Conservation (phyloP, 2,888 invertebrate species). For the Nasonia oneida region DNA sequence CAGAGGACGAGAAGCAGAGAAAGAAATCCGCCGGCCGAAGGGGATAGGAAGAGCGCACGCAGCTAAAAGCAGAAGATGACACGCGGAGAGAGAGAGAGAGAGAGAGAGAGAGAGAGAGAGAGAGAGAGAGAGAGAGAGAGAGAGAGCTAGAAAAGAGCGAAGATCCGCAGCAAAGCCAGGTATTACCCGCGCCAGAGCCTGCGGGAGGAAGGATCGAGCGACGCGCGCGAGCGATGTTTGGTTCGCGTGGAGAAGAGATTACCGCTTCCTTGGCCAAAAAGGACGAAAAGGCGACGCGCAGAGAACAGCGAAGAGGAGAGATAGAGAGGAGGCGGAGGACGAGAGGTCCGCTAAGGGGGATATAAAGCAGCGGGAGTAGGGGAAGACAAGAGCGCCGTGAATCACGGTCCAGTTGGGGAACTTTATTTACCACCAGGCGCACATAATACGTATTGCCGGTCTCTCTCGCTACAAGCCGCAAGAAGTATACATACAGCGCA, state of each 20-base stretch:
- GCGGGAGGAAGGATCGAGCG: slow-evolving; percentile 19
- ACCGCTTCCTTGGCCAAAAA: slow-evolving; percentile 28
- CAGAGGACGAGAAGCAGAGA: slow-evolving; percentile 52
- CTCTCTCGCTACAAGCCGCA: neutral
- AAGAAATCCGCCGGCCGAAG: slow-evolving; percentile 37
- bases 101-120: slow-evolving; percentile 49
- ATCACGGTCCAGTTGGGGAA: slow-evolving; percentile 75
- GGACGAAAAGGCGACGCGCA: slow-evolving; percentile 35
- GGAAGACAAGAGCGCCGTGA: slow-evolving; percentile 72
- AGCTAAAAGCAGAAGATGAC: slow-evolving; percentile 43
- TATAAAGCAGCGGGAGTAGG: slow-evolving; percentile 54
- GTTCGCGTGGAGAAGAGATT: slow-evolving; percentile 35
- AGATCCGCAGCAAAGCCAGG: slow-evolving; percentile 44
- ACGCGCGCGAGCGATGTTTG: slow-evolving; percentile 20
- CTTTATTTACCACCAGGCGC: slow-evolving; percentile 45
- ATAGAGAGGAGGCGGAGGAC: slow-evolving; percentile 55
- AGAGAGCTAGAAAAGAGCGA: slow-evolving; percentile 32
- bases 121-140: slow-evolving; percentile 48
- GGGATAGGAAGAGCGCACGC: slow-evolving; percentile 54
- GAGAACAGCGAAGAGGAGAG: slow-evolving; percentile 62
- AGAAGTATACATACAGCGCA: slow-evolving; percentile 42
- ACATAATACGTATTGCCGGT: slow-evolving; percentile 15
- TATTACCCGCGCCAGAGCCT: slow-evolving; percentile 41
- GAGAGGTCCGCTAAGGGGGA: slow-evolving; percentile 53
- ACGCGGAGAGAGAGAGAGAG: slow-evolving; percentile 48